A percentile compares a stretch with the other conserved stretches of the same genome.
Conservation (phyloP, 2,797 vertebrate species). For the Pitangus sulphuratus region DNA sequence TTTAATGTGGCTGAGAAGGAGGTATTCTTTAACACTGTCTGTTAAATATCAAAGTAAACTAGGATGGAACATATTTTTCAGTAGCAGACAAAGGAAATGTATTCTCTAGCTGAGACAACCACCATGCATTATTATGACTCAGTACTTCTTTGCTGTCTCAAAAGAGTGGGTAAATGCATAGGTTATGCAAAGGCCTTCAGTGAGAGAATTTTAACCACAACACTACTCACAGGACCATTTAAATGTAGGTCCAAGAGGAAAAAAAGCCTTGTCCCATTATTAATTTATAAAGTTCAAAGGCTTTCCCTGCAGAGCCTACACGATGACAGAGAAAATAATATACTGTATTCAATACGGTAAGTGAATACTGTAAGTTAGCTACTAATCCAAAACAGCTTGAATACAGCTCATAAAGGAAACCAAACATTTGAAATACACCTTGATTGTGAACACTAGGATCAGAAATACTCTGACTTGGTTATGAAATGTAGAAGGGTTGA, state of each 20-base stretch:
- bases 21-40: background rate
- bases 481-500: background rate
- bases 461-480: background rate
- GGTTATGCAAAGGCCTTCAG: background rate
- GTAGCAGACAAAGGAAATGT: background rate
- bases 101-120: background rate
- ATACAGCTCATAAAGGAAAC: background rate
- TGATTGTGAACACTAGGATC: background rate
- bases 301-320: background rate
- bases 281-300: background rate
- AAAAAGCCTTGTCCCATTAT: background rate
- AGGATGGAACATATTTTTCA: background rate
- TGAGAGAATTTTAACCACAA: background rate
- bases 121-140: background rate
- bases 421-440: background rate
- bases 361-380: background rate
- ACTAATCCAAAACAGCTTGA: background rate
- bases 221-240: background rate
- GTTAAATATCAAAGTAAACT: constrained; percentile 39
- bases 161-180: background rate
- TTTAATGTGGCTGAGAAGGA: background rate
- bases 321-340: background rate
- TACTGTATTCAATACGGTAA: background rate
- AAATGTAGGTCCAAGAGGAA: background rate
- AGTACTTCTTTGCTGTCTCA: background rate